These are phyloP conservation scores for Caerostris darwini DNA, from an alignment of 1,140 invertebrate genomes.

Conservation along the genomic window DNA sequence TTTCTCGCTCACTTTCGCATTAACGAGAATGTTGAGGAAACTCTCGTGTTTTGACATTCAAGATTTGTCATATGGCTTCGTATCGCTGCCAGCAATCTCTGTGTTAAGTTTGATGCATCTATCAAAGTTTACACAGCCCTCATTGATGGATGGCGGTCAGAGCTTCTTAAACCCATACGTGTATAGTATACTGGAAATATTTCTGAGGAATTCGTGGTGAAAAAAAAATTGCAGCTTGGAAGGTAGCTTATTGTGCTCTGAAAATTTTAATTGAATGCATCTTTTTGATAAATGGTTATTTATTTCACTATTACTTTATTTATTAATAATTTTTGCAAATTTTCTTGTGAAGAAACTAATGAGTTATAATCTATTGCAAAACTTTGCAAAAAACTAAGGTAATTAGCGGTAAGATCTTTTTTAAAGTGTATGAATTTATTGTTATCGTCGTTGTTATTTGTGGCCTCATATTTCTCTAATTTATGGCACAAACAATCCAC, in stretches of 20 bases:
- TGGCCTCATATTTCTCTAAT: too few species aligned
- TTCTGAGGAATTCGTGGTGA: neutral
- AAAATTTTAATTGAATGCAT: neutral
- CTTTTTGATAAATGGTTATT: neutral
- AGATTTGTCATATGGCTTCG: neutral
- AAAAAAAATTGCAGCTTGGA: neutral
- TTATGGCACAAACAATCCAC: too few species aligned
- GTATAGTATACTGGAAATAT: neutral
- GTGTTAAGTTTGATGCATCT: constrained; percentile 32
- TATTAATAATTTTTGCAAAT: too few species aligned
- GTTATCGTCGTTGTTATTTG: too few species aligned
- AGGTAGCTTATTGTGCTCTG: neutral
- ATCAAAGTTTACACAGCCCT: constrained; percentile 12
- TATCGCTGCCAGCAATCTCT: constrained; percentile 1
- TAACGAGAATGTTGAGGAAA: neutral
- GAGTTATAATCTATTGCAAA: too few species aligned
- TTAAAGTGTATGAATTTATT: too few species aligned
- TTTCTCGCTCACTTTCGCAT: constrained; percentile 3
- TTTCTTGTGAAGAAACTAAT: too few species aligned
- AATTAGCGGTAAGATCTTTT: too few species aligned
- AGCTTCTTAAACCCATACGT: neutral
- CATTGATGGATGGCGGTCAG: neutral
- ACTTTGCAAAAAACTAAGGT: too few species aligned
- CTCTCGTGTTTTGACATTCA: constrained; percentile 52
- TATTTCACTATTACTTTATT: neutral